Base-by-base conservation (phyloP, 2,888 invertebrate genomes). In the Ctenicera cuprea region DNA sequence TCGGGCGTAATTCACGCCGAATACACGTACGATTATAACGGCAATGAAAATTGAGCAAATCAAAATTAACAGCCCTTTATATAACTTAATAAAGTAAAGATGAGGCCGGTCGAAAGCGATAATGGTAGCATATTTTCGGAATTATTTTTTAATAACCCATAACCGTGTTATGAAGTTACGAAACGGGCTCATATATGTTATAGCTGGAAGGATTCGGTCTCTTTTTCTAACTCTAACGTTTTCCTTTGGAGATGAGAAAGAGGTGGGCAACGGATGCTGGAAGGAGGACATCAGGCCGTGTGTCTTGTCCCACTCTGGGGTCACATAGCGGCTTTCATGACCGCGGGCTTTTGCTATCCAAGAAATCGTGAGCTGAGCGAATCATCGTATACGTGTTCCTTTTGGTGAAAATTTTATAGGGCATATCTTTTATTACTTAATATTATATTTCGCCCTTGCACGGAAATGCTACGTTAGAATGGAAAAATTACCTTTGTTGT, bases 311-410 rank as follows among this genome's bases (percentile, higher is more conserved):
- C 75, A 78, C 78, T 76, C 74, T 65, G 71, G 73, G 78, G 78
- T 78, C 78, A 76, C 76, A 74, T 78, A 78, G 76, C 78, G 78
- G 78, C 68, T 68, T 66, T 67, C 64, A 59, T 75, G 73, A 68
- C 78, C 78, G 61, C 62, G 63, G 75, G 76, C 78, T 59, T 33
- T 33, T 48, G 62, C 57, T 62, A 69, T 41, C 63, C 26, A 67
- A 73, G 73, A 69, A 73, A 73, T 73, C 63, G 67, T 73, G 52
- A 26, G 30, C 52, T 18, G 37, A 59, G 57, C 69, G 69, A 62
- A 69, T 61, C 65, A 65, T 50, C 69, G 41, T 30, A 61, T 69
- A 71, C 66, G 66, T 71, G 71, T 66, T 64, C 63, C 64, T 66
- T 62, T 71, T 43, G 71, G 61, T 66, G 66, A 71, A 66, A 65